These are phyloP conservation scores for Mastacembelus armatus DNA, from an alignment of 2,797 vertebrate species.

Conservation along the genomic window DNA sequence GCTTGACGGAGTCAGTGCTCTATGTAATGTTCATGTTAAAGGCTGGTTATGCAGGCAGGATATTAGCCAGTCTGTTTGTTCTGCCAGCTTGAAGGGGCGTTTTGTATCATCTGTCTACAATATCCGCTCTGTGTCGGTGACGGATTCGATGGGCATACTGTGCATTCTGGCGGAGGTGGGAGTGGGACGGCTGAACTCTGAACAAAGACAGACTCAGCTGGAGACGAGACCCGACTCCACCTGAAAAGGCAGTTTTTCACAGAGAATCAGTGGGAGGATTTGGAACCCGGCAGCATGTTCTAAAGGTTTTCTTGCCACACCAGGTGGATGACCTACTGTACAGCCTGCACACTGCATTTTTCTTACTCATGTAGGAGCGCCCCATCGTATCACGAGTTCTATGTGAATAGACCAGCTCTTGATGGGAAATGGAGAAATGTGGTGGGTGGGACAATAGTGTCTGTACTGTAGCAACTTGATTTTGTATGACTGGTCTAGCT, in stretches of 20 bases:
- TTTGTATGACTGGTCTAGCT: conserved; percentile 41
- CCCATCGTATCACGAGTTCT: conserved; percentile 9
- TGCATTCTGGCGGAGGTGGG: conserved; percentile 64
- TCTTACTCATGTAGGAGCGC: conserved; percentile 32
- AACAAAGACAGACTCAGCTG: conserved; percentile 24
- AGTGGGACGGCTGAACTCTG: conserved; percentile 40
- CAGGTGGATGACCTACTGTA: background rate
- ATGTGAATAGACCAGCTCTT: conserved; percentile 14
- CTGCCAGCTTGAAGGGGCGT: conserved; percentile 57
- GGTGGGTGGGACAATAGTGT: conserved; percentile 42
- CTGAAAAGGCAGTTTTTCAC: conserved; percentile 7
- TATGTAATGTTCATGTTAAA: conserved; percentile 61
- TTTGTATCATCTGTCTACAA: conserved; percentile 61
- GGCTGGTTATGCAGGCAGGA: conserved; percentile 41
- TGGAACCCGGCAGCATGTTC: background rate
- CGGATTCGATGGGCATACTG: conserved; percentile 41
- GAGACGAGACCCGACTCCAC: conserved; percentile 7
- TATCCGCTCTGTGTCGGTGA: conserved; percentile 57
- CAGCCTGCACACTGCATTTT: background rate
- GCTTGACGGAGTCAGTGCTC: conserved; percentile 23
- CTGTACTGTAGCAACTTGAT: conserved; percentile 40
- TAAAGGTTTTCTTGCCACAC: background rate
- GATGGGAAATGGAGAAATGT: conserved; percentile 38
- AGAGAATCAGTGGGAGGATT: background rate
- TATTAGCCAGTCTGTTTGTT: conserved; percentile 65